These are phyloP conservation scores for Pyrgilauda ruficollis DNA, from an alignment of 2,113 vertebrate genomes.

Conservation along the genomic window DNA sequence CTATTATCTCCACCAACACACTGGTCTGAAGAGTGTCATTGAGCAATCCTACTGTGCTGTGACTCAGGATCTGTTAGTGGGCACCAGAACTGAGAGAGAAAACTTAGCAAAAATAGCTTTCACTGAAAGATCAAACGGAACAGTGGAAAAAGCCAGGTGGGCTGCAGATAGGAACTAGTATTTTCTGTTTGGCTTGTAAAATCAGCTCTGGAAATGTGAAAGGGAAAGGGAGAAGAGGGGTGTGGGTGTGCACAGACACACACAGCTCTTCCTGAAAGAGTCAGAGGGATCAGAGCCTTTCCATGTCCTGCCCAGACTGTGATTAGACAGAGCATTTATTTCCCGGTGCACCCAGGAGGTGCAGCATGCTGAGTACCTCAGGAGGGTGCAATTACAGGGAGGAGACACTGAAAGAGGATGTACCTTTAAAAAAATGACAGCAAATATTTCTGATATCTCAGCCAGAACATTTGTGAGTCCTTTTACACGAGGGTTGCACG, in stretches of 20 bases:
- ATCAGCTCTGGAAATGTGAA: background rate
- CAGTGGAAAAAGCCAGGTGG: background rate
- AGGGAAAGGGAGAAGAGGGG: background rate
- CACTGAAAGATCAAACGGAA: background rate
- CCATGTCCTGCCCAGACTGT: background rate
- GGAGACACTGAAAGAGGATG: background rate
- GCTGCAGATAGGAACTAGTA: background rate
- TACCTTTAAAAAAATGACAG: background rate
- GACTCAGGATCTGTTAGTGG: background rate
- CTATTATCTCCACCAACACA: background rate
- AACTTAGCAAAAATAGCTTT: background rate
- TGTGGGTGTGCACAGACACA: background rate
- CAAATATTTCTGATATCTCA: background rate
- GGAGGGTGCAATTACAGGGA: background rate
- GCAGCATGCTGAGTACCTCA: background rate
- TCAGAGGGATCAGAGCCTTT: background rate
- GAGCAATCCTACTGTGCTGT: background rate
- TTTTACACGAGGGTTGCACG: background rate
- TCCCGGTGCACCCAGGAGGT: background rate
- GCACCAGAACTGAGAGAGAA: background rate
- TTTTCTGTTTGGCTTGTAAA: background rate
- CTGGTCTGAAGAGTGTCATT: rapidly evolving
- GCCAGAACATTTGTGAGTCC: background rate
- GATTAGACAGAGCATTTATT: background rate
- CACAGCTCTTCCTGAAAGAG: background rate